Base-by-base conservation (phyloP, 1,140 invertebrate species). In the Drosophila miranda region DNA sequence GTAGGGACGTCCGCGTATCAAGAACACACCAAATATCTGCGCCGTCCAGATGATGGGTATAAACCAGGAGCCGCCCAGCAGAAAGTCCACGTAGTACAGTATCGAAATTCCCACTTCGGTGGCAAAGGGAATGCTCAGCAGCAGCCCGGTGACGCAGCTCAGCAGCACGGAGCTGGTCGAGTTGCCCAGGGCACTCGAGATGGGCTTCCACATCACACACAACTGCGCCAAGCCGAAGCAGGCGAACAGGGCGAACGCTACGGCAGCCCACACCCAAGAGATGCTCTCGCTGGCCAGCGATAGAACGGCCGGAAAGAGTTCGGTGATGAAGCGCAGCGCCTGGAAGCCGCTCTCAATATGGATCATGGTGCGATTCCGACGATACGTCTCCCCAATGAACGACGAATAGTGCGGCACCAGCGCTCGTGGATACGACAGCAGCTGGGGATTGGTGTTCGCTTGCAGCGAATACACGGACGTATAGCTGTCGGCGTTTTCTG, bases 81-180 rank as follows among this genome's bases (percentile, higher is more conserved):
- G 94, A 82, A 95, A 96, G 89, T 98, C 97, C 78, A 97, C 90
- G 84, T 96, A 97, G 87, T 97, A 97, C 0, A 97, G 93, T 4
- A 97, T 93, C 61, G 94, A 94, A 57, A 97, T 95, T n/a, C 96
- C 96, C 78, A 95, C 92, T 93, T 98, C 96, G 14, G 97, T 97
- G 50, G 96, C 95, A 91, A 99, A 94, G 21, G 96, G 95, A 73
- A 99, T 93, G 16, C 97, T 96, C n/a, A 98, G 91, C 13, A 96
- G 92, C 61, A 97, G 95, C 7, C 95, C 97, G 54, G 95, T 94
- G 0, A 95, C 93, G 78, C 96, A 98, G 76, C 95, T 95, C 53
- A 97, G 94, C 81, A 98, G 96, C 0, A 96, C 97, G 49, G 97
- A 96, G 5, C 95, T 96, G 0, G 96, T 96, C 79, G 62, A 97